A percentile compares a stretch with the other conserved stretches of the same genome.
Conservation (phyloP, 1,140 invertebrate species). For the Asobara japonica region DNA sequence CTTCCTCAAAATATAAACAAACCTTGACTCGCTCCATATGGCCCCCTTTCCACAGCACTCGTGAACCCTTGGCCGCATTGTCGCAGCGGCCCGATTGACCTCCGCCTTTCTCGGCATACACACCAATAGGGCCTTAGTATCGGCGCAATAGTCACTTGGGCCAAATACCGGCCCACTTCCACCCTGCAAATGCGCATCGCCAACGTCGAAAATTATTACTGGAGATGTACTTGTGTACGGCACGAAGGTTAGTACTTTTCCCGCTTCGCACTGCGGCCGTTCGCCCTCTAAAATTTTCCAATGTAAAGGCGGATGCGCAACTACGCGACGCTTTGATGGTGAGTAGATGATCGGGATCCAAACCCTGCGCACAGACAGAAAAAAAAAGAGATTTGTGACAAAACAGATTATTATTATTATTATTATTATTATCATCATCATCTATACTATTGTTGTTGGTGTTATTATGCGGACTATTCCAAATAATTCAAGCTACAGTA, state of each 20-base stretch:
- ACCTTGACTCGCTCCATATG: constrained; percentile 68
- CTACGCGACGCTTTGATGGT: constrained; percentile 47
- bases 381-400: too few relatives aligned
- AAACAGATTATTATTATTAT: too few relatives aligned
- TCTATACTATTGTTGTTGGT: too few relatives aligned
- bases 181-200: constrained; percentile 66
- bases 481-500: too few relatives aligned
- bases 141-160: constrained; percentile 70
- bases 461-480: too few relatives aligned
- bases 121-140: constrained; percentile 68
- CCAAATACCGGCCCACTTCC: constrained; percentile 49
- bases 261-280: constrained; percentile 59
- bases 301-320: constrained; percentile 57
- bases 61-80: constrained; percentile 58
- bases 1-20: constrained; percentile 63
- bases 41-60: constrained; percentile 71
- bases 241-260: constrained; percentile 52
- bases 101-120: constrained; percentile 63
- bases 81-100: constrained; percentile 56
- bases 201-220: constrained; percentile 69
- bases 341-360: constrained; percentile 70
- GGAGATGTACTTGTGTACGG: constrained; percentile 48
- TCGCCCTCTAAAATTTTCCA: constrained; percentile 61
- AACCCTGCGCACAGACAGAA: too few relatives aligned
- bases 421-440: too few relatives aligned